phyloP scores from a whole-genome alignment of 2,888 invertebrate genomes.

The Athalia circularis region DNA sequence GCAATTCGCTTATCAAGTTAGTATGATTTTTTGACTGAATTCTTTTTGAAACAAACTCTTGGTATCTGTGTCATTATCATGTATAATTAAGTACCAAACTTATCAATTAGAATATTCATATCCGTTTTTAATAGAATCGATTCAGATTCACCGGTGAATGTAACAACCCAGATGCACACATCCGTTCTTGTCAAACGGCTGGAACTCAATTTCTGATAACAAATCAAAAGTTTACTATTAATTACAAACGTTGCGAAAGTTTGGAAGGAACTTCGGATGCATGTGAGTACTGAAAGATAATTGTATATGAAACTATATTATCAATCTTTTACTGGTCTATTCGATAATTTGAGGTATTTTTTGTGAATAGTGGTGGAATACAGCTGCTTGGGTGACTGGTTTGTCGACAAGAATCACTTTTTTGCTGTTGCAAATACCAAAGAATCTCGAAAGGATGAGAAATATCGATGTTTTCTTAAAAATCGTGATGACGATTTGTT shows the following conservation, averaged over 20 bases:
- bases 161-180: slow-evolving; percentile 90
- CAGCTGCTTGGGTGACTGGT: slow-evolving; percentile 96
- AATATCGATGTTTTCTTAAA: slow-evolving; percentile 94
- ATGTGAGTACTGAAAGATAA: slow-evolving; percentile 70
- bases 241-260: slow-evolving; percentile 91
- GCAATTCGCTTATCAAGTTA: slow-evolving; percentile 91
- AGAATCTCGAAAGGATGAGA: slow-evolving; percentile 95
- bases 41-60: neutral
- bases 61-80: slow-evolving; percentile 20
- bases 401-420: slow-evolving; percentile 95
- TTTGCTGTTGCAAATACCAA: slow-evolving; percentile 98
- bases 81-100: slow-evolving; percentile 4
- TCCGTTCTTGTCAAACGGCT: slow-evolving; percentile 95
- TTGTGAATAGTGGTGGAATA: slow-evolving; percentile 86
- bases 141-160: slow-evolving; percentile 95
- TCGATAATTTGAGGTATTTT: slow-evolving; percentile 46
- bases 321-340: slow-evolving; percentile 39
- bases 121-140: slow-evolving; percentile 78
- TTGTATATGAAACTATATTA: slow-evolving; percentile 11
- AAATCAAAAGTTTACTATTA: slow-evolving; percentile 97
- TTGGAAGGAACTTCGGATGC: slow-evolving; percentile 94
- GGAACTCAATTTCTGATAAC: slow-evolving; percentile 97
- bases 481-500: slow-evolving; percentile 96
- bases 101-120: slow-evolving; percentile 15
- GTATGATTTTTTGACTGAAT: slow-evolving; percentile 4